Evolutionary conservation across 2,113 vertebrate species (phyloP).

Genomic region (Sterna hirundo): DNA sequence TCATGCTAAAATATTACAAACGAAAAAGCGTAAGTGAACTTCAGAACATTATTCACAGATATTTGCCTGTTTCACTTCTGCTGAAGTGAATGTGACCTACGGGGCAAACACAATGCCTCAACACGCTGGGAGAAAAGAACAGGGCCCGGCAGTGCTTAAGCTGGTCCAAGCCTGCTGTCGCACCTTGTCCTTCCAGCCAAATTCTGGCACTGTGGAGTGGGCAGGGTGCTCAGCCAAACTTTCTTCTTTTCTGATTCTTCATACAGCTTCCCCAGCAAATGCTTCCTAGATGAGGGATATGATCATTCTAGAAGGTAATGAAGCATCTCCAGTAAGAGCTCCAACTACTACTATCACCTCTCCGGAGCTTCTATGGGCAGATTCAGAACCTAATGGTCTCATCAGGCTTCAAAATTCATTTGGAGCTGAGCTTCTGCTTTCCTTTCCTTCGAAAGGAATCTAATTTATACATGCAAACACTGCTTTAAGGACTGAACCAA

Average conservation of each 20-base stretch:
- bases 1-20: not conserved
- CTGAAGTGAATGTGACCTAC: not conserved
- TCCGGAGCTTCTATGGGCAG: not conserved
- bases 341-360: not conserved
- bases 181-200: not conserved
- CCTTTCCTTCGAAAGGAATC: not conserved
- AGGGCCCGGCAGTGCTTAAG: not conserved
- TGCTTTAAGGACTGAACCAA: not conserved
- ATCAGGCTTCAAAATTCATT: not conserved
- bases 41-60: not conserved
- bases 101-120: not conserved
- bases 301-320: not conserved
- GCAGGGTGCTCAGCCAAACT: not conserved
- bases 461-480: not conserved
- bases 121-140: accelerated
- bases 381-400: not conserved
- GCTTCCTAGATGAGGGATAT: not conserved
- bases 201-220: not conserved
- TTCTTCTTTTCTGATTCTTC: not conserved
- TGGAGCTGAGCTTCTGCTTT: not conserved
- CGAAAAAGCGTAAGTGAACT: not conserved
- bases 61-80: not conserved
- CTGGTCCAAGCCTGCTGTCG: not conserved
- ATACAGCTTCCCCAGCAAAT: not conserved
- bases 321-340: not conserved